Base-by-base conservation (phyloP, 2,888 invertebrate genomes). In the Antitype chi region DNA sequence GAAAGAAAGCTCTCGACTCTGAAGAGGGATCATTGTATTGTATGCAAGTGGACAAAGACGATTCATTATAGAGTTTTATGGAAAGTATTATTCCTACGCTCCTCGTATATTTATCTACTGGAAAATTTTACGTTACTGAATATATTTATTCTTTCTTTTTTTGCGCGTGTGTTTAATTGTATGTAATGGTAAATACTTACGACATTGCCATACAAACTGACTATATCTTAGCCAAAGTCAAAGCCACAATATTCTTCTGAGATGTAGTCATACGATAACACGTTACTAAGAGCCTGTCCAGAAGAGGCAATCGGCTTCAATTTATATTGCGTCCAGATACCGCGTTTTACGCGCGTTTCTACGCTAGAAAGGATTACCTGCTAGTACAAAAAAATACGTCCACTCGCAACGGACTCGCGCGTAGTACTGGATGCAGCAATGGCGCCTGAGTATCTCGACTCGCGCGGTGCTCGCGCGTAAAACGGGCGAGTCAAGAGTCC, bases 11-110 rank as follows among this genome's bases (percentile, higher is more conserved):
- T 13, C 77, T 82, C 55, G 53, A 76, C 23, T 64, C 38, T 82
- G 64, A 43, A 77, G 66, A 77, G 77, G 66, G 80, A 77, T 77
- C 70, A 73, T 53, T 73, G 81, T 81, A 78, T 78, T 83, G 84
- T 74, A 80, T 70, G 62, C 53, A 79, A 80, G 80, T 73, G 70
- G 81, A 84, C 80, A 73, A 70, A 84, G 66, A 70, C 59, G 47
- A 63, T 82, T 82, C 82, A 82, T 79, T 80, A 79, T 53, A 38
- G 59, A 77, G 47, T 82, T 72, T 69, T 77, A 59, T 68, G 57
- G 38, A 9, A 28, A 63, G 77, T 77, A 81, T 79, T 63, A 81
- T 69, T 80, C 47, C 25, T 79, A 23, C 11, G 52, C 57, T 25
- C 32, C 32, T 77, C 25, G 17, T 62, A 52, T 20, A 5, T 1